phyloP scores from a whole-genome alignment of 2,113 vertebrate genomes.

The Microcebus tavaratra region DNA sequence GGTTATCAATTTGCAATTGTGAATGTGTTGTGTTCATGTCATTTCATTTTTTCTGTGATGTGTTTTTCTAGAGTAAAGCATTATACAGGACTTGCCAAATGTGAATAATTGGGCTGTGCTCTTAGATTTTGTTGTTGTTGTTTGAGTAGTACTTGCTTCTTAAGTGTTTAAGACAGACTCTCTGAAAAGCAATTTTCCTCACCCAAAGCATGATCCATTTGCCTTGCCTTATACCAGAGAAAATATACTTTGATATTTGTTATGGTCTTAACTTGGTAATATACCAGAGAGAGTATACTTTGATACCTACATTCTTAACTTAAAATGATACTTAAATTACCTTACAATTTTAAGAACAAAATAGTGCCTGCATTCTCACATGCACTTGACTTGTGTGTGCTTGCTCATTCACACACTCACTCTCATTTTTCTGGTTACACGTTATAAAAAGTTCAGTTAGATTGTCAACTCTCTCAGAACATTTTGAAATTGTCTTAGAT shows the following conservation, averaged over 20 bases:
- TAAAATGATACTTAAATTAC: neutral
- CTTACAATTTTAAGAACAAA: neutral
- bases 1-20: neutral
- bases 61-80: neutral
- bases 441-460: neutral
- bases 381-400: no score
- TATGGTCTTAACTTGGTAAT: neutral
- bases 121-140: neutral
- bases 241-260: neutral
- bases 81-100: neutral
- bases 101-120: neutral
- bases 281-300: neutral
- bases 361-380: neutral
- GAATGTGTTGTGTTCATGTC: neutral
- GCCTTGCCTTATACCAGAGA: neutral
- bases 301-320: neutral
- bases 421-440: conserved; percentile 16
- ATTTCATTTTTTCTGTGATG: neutral
- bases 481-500: conserved; percentile 20
- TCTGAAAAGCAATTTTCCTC: neutral
- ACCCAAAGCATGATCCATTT: neutral
- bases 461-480: neutral
- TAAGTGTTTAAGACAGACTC: conserved; percentile 2
- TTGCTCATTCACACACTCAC: neutral
- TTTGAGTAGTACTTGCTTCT: neutral